Evolutionary conservation across 2,797 vertebrate genomes (phyloP).

Genomic region (Lithobates pipiens): DNA sequence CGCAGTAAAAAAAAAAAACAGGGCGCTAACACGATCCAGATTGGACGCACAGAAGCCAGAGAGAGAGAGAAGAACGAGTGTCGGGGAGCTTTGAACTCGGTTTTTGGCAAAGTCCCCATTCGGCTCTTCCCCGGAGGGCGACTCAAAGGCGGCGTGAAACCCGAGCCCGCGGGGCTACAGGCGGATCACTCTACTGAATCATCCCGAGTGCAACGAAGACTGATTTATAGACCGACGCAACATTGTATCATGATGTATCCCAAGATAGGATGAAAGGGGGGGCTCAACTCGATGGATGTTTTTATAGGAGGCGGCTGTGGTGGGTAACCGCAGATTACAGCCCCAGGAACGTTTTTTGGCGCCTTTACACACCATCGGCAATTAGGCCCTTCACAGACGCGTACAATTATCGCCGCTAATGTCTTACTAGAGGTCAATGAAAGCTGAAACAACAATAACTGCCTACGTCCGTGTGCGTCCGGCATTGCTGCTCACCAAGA

Average conservation of each 20-base stretch:
- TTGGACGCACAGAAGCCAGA: constrained; percentile 51
- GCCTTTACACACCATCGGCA: neutral
- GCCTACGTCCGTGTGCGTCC: no score
- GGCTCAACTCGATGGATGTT: neutral
- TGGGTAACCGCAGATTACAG: neutral
- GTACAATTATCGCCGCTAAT: neutral
- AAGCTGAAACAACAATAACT: no score
- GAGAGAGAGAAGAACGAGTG: constrained; percentile 60
- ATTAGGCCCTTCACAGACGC: no score
- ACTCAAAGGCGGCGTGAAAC: neutral
- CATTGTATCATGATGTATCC: neutral
- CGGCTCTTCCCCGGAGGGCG: constrained; percentile 10
- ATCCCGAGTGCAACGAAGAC: neutral
- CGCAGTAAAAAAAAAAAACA: constrained; percentile 28
- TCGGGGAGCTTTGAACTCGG: constrained; percentile 54
- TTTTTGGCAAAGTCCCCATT: constrained; percentile 9
- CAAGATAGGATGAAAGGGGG: neutral
- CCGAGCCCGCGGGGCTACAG: neutral
- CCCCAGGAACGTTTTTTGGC: neutral
- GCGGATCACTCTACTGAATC: neutral
- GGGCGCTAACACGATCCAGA: constrained; percentile 73
- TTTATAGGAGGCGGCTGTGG: neutral
- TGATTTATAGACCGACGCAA: neutral
- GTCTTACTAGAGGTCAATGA: neutral
- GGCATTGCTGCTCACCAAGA: no score